Evolutionary conservation across 2,113 vertebrate species (phyloP).

Genomic region (Rhinoderma darwinii): DNA sequence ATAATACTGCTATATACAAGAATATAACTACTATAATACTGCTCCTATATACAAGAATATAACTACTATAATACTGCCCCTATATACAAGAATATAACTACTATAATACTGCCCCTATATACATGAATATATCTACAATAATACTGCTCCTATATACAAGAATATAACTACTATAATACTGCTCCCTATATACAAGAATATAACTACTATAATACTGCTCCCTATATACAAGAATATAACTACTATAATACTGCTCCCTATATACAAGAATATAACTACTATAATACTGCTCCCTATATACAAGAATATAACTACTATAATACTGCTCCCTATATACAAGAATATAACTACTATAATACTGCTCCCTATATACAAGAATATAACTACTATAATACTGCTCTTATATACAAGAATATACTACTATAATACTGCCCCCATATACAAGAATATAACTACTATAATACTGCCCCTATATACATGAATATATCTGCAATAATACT

Average conservation of each 20-base stretch:
- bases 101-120: no score
- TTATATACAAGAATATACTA: background rate
- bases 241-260: background rate
- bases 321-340: background rate
- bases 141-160: slow-evolving; percentile 1
- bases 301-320: slow-evolving; percentile 12
- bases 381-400: background rate
- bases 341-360: slow-evolving; percentile 2
- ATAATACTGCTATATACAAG: no score
- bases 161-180: background rate
- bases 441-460: background rate
- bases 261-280: slow-evolving; percentile 6
- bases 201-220: background rate
- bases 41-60: no score
- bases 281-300: background rate
- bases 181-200: background rate
- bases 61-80: no score
- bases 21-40: no score
- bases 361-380: background rate
- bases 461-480: background rate
- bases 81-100: no score
- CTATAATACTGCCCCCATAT: background rate
- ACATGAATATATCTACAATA: slow-evolving; percentile 8
- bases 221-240: slow-evolving; percentile 10
- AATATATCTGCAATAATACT: background rate